Evolutionary conservation across 1,140 invertebrate species (phyloP).

Genomic region (Pseudomyrmex flavicornis): DNA sequence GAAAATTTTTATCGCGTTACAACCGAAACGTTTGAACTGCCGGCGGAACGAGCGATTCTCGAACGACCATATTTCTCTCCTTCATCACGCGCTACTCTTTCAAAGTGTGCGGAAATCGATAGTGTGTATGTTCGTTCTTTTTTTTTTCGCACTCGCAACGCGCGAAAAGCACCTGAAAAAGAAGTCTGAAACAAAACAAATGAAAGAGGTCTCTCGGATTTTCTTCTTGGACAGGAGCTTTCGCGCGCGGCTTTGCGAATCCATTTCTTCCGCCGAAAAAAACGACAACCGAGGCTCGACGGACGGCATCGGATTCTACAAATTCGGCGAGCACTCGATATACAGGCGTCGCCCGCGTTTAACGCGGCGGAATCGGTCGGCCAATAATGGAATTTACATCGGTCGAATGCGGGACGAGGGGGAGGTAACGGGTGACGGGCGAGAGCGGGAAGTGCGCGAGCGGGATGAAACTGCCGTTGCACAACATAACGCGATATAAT

Average conservation of each 20-base stretch:
- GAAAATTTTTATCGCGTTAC: constrained; percentile 23
- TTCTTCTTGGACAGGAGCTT: background rate
- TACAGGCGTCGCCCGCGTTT: constrained; percentile 29
- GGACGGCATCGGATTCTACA: constrained; percentile 23
- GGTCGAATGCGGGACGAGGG: background rate
- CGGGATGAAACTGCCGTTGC: constrained; percentile 12
- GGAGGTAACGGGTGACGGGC: background rate
- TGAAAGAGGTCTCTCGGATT: background rate
- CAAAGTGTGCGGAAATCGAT: background rate
- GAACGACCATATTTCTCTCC: background rate
- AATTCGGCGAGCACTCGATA: constrained; percentile 28
- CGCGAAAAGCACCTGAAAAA: background rate
- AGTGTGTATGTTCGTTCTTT: background rate
- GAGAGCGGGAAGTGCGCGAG: background rate
- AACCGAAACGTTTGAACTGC: background rate
- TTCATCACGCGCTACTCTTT: background rate
- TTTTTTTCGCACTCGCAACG: background rate
- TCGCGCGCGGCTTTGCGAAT: background rate
- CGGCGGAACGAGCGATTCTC: constrained; percentile 2
- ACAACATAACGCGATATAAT: constrained; percentile 60
- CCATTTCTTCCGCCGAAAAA: background rate
- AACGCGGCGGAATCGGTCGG: constrained; percentile 37
- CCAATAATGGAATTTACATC: constrained; percentile 64
- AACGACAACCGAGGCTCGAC: background rate
- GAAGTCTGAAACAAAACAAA: background rate